phyloP scores from a whole-genome alignment of 2,797 vertebrate genomes.

The Ptychadena robeensis region DNA sequence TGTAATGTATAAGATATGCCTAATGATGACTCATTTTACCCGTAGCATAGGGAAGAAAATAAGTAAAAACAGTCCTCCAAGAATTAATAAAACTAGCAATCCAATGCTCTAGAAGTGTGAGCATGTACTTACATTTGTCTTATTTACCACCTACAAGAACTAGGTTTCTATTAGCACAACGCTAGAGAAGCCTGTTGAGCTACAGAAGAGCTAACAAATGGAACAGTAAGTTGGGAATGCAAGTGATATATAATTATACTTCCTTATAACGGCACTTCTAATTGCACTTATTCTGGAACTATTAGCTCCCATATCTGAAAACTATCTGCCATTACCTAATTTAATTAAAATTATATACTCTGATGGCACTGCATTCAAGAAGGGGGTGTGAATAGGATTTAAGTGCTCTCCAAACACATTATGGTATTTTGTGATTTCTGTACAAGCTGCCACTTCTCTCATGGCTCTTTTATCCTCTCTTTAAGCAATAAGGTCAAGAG shows the following conservation, averaged over 20 bases:
- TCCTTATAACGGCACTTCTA: constrained; percentile 41
- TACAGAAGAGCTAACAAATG: constrained; percentile 19
- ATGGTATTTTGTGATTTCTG: constrained; percentile 40
- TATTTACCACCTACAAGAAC: background rate
- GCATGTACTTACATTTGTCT: background rate
- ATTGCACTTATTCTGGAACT: constrained; percentile 39
- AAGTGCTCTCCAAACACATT: constrained; percentile 59
- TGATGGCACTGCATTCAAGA: constrained; percentile 28
- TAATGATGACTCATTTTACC: no score
- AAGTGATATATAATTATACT: constrained; percentile 49
- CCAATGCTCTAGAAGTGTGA: background rate
- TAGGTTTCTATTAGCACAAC: background rate
- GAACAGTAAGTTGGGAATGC: background rate
- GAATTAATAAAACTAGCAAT: background rate
- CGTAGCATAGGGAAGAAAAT: background rate
- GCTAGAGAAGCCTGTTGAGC: constrained; percentile 12
- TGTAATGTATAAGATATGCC: no score
- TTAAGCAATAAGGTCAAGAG: constrained; percentile 40
- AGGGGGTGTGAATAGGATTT: constrained; percentile 24
- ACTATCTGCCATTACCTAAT: constrained; percentile 60
- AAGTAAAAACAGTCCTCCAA: background rate
- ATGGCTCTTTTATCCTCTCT: constrained; percentile 29
- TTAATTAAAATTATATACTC: constrained; percentile 37
- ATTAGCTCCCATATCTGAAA: constrained; percentile 61
- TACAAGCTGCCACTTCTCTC: constrained; percentile 35